These are phyloP conservation scores for Amphipyra berbera DNA, from an alignment of 2,888 invertebrate genomes.

Conservation along the genomic window DNA sequence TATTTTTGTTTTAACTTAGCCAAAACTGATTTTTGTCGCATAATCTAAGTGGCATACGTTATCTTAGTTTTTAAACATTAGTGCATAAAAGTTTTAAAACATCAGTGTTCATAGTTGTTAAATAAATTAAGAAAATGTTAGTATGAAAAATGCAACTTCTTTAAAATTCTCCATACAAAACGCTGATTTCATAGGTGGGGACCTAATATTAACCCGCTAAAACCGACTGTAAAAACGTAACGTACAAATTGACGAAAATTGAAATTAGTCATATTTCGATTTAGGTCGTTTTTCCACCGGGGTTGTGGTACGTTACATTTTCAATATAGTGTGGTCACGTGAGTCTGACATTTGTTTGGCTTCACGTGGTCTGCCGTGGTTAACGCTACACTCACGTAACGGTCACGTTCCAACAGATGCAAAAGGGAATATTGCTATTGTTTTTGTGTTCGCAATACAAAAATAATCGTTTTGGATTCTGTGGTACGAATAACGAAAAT, in stretches of 20 bases:
- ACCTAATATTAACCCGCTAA: background rate
- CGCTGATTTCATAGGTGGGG: too few relatives aligned
- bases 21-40: too few relatives aligned
- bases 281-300: conserved; percentile 8
- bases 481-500: background rate
- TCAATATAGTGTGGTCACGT: conserved; percentile 39
- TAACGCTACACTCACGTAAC: conserved; percentile 20
- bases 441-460: conserved; percentile 17
- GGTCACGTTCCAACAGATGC: conserved; percentile 38
- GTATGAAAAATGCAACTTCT: too few relatives aligned
- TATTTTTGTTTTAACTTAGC: too few relatives aligned
- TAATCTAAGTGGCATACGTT: too few relatives aligned
- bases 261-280: background rate
- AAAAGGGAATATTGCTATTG: conserved; percentile 18
- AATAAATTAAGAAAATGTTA: too few relatives aligned
- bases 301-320: conserved; percentile 15
- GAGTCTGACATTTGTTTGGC: conserved; percentile 29
- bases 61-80: too few relatives aligned
- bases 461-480: conserved; percentile 6
- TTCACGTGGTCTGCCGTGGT: conserved; percentile 30
- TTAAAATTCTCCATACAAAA: too few relatives aligned
- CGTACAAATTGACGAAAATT: conserved; percentile 1
- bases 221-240: background rate
- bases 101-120: too few relatives aligned
- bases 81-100: too few relatives aligned